Percentiles rank a stretch among this genome's conserved stretches.
Evolutionary conservation across 2,113 vertebrate genomes (phyloP).

Genomic region (Stegastes partitus): DNA sequence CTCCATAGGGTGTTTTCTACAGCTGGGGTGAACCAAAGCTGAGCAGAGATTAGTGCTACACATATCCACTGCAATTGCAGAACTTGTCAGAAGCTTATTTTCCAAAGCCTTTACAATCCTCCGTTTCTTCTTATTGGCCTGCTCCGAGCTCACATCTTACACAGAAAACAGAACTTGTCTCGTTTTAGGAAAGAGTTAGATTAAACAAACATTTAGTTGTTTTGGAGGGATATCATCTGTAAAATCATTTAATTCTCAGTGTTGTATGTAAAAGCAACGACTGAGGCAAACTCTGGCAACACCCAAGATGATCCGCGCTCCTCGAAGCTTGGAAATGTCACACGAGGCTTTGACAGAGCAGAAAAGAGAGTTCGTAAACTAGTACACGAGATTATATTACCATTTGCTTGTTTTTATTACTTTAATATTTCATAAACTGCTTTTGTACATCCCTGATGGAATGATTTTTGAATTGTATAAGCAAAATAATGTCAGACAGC

Average conservation of each 20-base stretch:
- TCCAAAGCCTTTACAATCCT: slow-evolving; percentile 48
- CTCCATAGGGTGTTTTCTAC: slow-evolving; percentile 46
- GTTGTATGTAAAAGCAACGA: slow-evolving; percentile 1
- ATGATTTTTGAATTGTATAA: not conserved
- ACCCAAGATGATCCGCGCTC: slow-evolving; percentile 23
- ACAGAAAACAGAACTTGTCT: slow-evolving; percentile 5
- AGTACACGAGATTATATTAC: slow-evolving; percentile 5
- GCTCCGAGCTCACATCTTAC: slow-evolving; percentile 26
- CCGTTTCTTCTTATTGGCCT: slow-evolving; percentile 31
- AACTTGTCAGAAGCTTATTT: slow-evolving; percentile 55
- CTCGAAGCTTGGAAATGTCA: slow-evolving; percentile 37
- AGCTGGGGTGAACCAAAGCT: slow-evolving; percentile 43
- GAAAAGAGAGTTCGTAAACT: not conserved
- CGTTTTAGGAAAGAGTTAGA: slow-evolving; percentile 10
- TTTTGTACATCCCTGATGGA: not conserved
- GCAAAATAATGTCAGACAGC: not conserved
- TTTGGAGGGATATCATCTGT: not conserved
- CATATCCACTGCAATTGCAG: slow-evolving; percentile 40
- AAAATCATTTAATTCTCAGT: not conserved
- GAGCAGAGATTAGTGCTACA: slow-evolving; percentile 45
- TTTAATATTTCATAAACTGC: slow-evolving; percentile 1
- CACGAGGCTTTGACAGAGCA: slow-evolving; percentile 21
- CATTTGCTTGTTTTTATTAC: slow-evolving; percentile 23
- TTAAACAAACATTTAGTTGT: not conserved
- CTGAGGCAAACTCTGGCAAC: slow-evolving; percentile 27